Evolutionary conservation across 2,888 invertebrate genomes (phyloP).

Genomic region (Andrena praecox): DNA sequence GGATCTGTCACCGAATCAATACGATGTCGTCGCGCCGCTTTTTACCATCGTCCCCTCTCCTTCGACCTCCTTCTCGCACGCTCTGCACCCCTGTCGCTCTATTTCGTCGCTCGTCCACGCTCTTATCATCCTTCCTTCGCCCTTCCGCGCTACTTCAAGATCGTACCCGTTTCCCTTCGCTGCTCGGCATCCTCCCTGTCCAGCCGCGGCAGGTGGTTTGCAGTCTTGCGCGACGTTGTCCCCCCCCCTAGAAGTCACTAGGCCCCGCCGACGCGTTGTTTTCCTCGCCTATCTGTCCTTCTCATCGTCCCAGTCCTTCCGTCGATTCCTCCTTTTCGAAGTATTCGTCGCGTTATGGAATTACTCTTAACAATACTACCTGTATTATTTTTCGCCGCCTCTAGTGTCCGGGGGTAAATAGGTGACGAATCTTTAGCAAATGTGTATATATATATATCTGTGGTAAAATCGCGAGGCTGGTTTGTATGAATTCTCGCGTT

Average conservation of each 20-base stretch:
- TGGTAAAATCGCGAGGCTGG: too few relatives aligned
- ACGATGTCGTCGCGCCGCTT: conserved; percentile 74
- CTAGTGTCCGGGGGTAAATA: too few relatives aligned
- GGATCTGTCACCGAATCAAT: conserved; percentile 81
- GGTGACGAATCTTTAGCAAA: too few relatives aligned
- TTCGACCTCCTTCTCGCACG: conserved; percentile 42
- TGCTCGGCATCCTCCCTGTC: conserved; percentile 20
- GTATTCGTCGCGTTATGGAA: background rate
- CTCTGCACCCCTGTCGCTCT: background rate
- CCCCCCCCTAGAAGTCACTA: conserved; percentile 58
- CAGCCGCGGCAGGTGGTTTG: conserved; percentile 68
- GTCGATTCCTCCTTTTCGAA: too few relatives aligned
- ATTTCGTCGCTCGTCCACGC: background rate
- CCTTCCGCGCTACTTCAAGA: conserved; percentile 1
- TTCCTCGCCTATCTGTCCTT: background rate
- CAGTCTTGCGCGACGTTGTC: conserved; percentile 54
- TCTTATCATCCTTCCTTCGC: background rate
- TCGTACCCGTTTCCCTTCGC: conserved; percentile 17
- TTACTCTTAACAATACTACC: too few relatives aligned
- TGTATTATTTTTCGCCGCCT: too few relatives aligned
- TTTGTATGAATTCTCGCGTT: too few relatives aligned
- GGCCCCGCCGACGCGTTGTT: conserved; percentile 37
- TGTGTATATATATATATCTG: too few relatives aligned
- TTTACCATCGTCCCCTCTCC: conserved; percentile 59
- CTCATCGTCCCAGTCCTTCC: background rate